These are phyloP conservation scores for Drosophila meridionalis DNA, from an alignment of 2,888 invertebrate genomes.

Conservation along the genomic window DNA sequence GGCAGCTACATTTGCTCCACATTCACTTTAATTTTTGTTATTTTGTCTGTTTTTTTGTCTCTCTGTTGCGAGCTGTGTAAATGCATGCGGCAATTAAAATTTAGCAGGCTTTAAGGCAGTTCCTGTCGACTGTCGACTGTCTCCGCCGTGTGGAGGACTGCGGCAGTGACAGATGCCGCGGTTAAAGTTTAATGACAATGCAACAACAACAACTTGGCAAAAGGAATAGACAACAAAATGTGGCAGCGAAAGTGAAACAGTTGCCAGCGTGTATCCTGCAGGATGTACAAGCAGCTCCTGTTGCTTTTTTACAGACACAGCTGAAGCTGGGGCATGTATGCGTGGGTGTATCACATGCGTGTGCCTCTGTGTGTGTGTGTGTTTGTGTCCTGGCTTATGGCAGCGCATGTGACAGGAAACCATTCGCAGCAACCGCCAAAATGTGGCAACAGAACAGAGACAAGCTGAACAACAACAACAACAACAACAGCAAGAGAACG, in stretches of 20 bases:
- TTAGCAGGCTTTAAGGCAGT: slow-evolving; percentile 70
- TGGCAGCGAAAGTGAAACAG: slow-evolving; percentile 74
- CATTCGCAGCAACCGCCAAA: slow-evolving; percentile 75
- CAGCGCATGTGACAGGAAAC: slow-evolving; percentile 75
- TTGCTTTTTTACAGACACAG: slow-evolving; percentile 42
- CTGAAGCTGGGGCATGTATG: not conserved
- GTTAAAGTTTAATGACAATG: slow-evolving; percentile 75
- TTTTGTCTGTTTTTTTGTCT: slow-evolving; percentile 17
- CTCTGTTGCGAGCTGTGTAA: slow-evolving; percentile 27
- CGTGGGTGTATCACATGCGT: not conserved
- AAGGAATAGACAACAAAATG: slow-evolving; percentile 39
- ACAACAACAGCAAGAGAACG: slow-evolving; percentile 45
- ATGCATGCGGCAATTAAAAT: slow-evolving; percentile 71
- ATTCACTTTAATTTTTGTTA: slow-evolving; percentile 11
- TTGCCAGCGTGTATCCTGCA: slow-evolving; percentile 63
- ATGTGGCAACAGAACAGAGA: slow-evolving; percentile 69
- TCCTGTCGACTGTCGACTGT: slow-evolving; percentile 25
- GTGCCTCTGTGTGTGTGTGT: slow-evolving; percentile 25
- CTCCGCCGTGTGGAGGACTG: slow-evolving; percentile 26
- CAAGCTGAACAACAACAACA: slow-evolving; percentile 42
- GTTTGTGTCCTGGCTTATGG: slow-evolving; percentile 58
- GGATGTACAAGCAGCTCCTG: slow-evolving; percentile 62
- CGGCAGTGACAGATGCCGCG: slow-evolving; percentile 71
- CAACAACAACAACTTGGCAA: slow-evolving; percentile 35
- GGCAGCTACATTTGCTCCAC: slow-evolving; percentile 13